Base-by-base conservation (phyloP, 2,797 vertebrate genomes). In the Tympanoctomys barrerae region DNA sequence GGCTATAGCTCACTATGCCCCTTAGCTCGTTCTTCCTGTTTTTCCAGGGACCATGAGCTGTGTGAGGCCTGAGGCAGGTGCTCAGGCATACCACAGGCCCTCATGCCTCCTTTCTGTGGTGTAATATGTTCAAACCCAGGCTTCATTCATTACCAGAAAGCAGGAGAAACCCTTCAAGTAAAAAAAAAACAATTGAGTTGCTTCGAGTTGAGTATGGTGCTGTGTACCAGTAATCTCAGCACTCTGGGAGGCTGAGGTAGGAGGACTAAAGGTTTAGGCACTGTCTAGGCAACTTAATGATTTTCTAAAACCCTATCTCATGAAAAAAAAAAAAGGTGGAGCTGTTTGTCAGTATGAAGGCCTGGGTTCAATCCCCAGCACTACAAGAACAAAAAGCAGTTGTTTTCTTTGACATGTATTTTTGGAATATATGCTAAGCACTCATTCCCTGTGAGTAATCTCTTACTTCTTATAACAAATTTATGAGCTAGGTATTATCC, bases 161-260 rank as follows among this genome's bases (percentile, higher is more conserved):
- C n/a, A 46, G 70, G 4, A 82, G 28, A 62, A 71, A 88, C 24
- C 36, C 28, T 54, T 21, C 21, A 18, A 4, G 10, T 26, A 21
- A 73, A 73, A 94, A 73, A 73, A 94, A 81, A 70, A 36, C 6
- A 31, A 52, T 82, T n/a, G 66, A 66, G 57, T 81, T 73, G 78
- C 86, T 46, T 57, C 70, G 68, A 71, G 89, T 77, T 22, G 73
- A 49, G 73, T 49, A 28, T 31, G 26, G 26, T 77, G 73, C 42
- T 49, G 26, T 13, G 49, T 21, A 49, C 42, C 13, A 49, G 5
- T 77, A 49, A 77, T 31, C 42, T 46, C 42, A 46, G 73, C 24
- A 46, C 73, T 77, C 42, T 49, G 73, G 13, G 42, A 77, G 71
- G 73, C 42, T 77, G 73, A 49, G 42, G 73, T 42, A 77, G 42